Base-by-base conservation (phyloP, 2,797 vertebrate genomes). In the Sebastes minor region DNA sequence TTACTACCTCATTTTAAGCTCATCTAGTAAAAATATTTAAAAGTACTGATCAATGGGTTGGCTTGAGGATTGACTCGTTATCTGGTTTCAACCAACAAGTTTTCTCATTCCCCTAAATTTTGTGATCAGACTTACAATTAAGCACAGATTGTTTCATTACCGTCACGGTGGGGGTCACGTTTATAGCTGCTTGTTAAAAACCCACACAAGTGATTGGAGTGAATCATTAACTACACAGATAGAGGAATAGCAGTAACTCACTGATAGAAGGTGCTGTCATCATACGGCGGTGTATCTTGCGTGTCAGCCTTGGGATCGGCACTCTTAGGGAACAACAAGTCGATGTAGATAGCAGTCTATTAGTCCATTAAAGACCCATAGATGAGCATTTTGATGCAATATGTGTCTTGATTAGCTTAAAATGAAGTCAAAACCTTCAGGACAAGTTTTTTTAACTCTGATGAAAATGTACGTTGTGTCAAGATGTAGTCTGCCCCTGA, bases 211-310 rank as follows among this genome's bases (percentile, higher is more conserved):
- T 61, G 8, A 25, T 65, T 76, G 33, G 4, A 70, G 76, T 86
- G 78, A 68, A 83, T 85, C 16, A 73, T 87, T 83, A 76, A 80
- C 82, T 76, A 3, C 23, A 25, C 67, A 63, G 53, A 65, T 61
- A 8, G 3, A 42, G n/a, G 13, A 77, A 55, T 42, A 71, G 33
- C 33, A 73, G 56, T 72, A 70, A 78, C 1, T 69, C 27, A 63
- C 4, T 57, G 30, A 67, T 42, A 71, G 46, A 67, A 60, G 23
- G n/a, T 11, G 59, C 55, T 35, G 28, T 66, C n/a, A 30, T 71
- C 10, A 22, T 35, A 53, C 14, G 53, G 22, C 46, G 2, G 18
- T 56, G 13, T 38, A 1, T 8, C n/a, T 9, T 38, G 20, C 8
- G 10, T 68, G 32, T 59, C 32, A 65, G 0, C 22, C 2, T 38